A percentile compares a stretch with the other conserved stretches of the same genome.
Conservation (phyloP, 2,113 vertebrate species). For the Desmodus rotundus region DNA sequence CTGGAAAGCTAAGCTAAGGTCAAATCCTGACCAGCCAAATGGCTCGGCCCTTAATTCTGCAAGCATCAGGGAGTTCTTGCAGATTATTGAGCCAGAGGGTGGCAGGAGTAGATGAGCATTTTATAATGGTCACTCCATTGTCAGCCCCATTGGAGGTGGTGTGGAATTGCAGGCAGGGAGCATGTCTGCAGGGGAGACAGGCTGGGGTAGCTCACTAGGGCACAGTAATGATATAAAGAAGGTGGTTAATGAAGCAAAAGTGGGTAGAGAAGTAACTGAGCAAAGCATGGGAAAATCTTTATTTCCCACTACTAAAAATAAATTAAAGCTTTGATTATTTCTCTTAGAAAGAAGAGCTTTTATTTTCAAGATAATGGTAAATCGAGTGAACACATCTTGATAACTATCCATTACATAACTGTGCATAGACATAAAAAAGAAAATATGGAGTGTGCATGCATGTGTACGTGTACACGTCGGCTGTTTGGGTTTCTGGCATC, state of each 20-base stretch:
- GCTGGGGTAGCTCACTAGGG: rapidly evolving
- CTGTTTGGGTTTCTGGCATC: not conserved
- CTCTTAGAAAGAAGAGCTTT: not conserved
- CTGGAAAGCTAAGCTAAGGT: not conserved
- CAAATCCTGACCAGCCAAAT: not conserved
- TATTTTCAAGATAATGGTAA: not conserved
- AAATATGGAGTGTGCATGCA: not conserved
- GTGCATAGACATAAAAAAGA: not conserved
- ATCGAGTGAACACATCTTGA: not conserved
- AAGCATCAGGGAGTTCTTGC: not conserved
- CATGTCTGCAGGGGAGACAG: not conserved
- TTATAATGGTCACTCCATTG: too few relatives aligned
- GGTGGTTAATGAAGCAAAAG: not conserved
- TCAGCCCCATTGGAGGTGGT: not conserved
- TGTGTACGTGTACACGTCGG: too few relatives aligned
- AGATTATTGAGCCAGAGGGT: not conserved
- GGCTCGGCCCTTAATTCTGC: not conserved
- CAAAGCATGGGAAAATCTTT: not conserved
- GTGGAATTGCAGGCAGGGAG: not conserved
- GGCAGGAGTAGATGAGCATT: not conserved
- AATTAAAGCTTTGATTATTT: not conserved
- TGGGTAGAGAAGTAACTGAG: not conserved
- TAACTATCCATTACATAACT: not conserved
- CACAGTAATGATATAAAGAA: not conserved
- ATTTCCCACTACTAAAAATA: not conserved